Evolutionary conservation across 37 sponge, comb jelly and placozoan genomes (phyloP).

Genomic region (Aphrocallistes beatrix): DNA sequence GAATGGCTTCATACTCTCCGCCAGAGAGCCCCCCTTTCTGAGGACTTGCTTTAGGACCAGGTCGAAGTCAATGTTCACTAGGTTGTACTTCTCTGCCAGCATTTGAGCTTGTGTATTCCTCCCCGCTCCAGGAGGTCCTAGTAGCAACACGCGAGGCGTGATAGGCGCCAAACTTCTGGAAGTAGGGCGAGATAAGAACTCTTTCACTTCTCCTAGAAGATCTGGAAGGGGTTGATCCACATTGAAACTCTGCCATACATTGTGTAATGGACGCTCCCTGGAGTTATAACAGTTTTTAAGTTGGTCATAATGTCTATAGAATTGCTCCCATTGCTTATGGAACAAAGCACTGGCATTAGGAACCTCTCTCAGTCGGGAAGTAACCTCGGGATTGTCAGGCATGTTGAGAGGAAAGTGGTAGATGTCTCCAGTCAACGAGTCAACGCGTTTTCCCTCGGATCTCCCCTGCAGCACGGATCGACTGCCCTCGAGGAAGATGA

Average conservation of each 20-base stretch:
- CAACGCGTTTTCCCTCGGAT: constrained; percentile 73
- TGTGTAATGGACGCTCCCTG: not conserved
- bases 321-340: not conserved
- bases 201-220: constrained; percentile 44
- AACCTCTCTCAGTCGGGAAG: constrained; percentile 38
- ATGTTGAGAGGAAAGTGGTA: constrained; percentile 70
- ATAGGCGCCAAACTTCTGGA: constrained; percentile 50
- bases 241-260: constrained; percentile 35
- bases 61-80: constrained; percentile 58
- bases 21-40: constrained; percentile 40
- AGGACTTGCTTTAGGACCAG: constrained; percentile 37
- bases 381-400: constrained; percentile 48
- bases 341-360: not conserved
- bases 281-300: constrained; percentile 41
- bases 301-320: constrained; percentile 32
- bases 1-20: constrained; percentile 70
- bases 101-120: constrained; percentile 66
- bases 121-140: constrained; percentile 84
- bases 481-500: constrained; percentile 69
- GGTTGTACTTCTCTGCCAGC: constrained; percentile 56
- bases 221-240: constrained; percentile 82
- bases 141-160: constrained; percentile 67
- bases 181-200: constrained; percentile 38
- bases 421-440: constrained; percentile 84
- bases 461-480: constrained; percentile 66